Base-by-base conservation (phyloP, 1,140 invertebrate genomes). In the Leguminivora glycinivorella region DNA sequence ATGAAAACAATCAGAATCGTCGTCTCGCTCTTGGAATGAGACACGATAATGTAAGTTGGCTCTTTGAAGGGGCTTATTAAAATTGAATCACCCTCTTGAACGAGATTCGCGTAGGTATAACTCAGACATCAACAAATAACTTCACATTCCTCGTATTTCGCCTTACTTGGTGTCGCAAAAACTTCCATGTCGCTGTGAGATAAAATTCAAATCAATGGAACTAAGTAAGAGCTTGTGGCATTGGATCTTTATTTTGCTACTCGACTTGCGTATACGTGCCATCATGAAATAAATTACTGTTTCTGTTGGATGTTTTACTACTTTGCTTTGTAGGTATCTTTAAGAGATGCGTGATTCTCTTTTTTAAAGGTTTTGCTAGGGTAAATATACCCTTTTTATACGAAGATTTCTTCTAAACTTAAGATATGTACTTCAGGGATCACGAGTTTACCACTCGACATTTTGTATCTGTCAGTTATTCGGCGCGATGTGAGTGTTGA, bases 11-110 rank as follows among this genome's bases (percentile, higher is more conserved):
- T 52, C 63, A 73, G 73, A 74, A 78, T 74, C 72, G 72, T 74
- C 76, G 63, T 67, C 29, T 31, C 58, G 58, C 29, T 29, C 26
- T 63, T 22, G 58, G 17, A 70, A 77, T 77, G 78, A 70, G 72
- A 76, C 72, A 74, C 79, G 79, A 79, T 79, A 78, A 78, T 80
- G 71, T 76, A 75, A 80, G 74, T 77, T 77, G 74, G 68, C 74
- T 72, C 74, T 76, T 73, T 73, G 68, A 63, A 78, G 71, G 56
- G 71, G 76, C 75, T 80, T 80, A 82, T 77, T 82, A 82, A 80
- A 82, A 77, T 75, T 77, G 76, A 80, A 82, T 77, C 75, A 73
- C 72, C 73, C 68, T 75, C 72, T 76, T 69, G 74, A 82, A 73
- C 73, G 70, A 79, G 73, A 24, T 66, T 74, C 74, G 75, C 69